A percentile compares a stretch with the other conserved stretches of the same genome.
Evolutionary conservation across 2,797 vertebrate species (phyloP).

Genomic region (Microctenopoma stevenorrisi): DNA sequence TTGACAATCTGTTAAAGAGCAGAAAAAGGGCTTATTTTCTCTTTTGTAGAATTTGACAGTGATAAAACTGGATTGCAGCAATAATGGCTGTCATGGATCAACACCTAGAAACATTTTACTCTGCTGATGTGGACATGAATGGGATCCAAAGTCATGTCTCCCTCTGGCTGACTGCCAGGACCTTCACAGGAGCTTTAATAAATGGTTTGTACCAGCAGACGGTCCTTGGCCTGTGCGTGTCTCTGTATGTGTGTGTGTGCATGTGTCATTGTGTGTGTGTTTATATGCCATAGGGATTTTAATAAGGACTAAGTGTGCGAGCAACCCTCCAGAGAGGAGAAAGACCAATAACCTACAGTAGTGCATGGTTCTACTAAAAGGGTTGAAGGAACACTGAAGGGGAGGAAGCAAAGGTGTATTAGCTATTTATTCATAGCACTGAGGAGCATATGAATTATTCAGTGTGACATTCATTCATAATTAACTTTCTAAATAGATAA

Average conservation of each 20-base stretch:
- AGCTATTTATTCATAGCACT: conserved; percentile 73
- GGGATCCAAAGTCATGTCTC: conserved; percentile 82
- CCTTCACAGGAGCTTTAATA: conserved; percentile 84
- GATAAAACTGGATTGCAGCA: conserved; percentile 83
- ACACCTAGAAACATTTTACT: conserved; percentile 84
- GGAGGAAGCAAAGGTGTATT: conserved; percentile 70
- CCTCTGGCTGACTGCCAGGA: conserved; percentile 82
- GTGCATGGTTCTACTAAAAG: conserved; percentile 73
- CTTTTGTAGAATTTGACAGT: conserved; percentile 81
- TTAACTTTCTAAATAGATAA: conserved; percentile 83
- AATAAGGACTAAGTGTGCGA: conserved; percentile 80
- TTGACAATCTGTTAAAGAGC: conserved; percentile 76
- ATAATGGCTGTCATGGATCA: conserved; percentile 84
- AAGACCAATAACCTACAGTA: conserved; percentile 79
- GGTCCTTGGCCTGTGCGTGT: conserved; percentile 71
- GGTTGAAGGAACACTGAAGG: conserved; percentile 77
- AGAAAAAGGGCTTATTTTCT: conserved; percentile 73
- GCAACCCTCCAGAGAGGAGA: conserved; percentile 73
- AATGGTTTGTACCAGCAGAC: conserved; percentile 82
- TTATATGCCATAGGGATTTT: conserved; percentile 79
- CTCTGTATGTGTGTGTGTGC: conserved; percentile 30
- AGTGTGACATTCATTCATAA: conserved; percentile 80
- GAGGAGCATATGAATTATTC: conserved; percentile 81
- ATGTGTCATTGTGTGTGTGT: conserved; percentile 60
- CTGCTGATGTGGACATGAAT: conserved; percentile 82